Evolutionary conservation across 2,888 invertebrate species (phyloP), one percentile per base, ranked within the genome.

Genomic region (Kuschelorhynchus macadamiae): DNA sequence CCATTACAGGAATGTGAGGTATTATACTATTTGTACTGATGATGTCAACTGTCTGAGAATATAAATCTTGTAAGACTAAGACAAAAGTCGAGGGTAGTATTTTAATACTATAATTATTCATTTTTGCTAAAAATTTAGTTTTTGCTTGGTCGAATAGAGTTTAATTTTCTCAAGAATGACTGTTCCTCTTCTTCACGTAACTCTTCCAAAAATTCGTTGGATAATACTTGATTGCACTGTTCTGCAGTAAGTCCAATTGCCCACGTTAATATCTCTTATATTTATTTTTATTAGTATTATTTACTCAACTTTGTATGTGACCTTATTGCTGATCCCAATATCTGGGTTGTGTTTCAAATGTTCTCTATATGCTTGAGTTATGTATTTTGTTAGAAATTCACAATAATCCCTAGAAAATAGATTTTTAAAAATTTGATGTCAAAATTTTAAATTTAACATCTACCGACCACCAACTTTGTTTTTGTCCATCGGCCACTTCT

Each of bases 401-500:
- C 92, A 93, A 17, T 96, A 85, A 83, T 96, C 95, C 81, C 96
- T 95, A 84, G 57, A 86, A 71, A 21, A 20, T 21, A 12, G 50
- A 17, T 11, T 50, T 21, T 46, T 12, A 25, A 1, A 47, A 41
- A 8, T 20, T 33, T n/a, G n/a, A n/a, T n/a, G n/a, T 53, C 12
- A 17, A 46, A 41, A 12, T 11, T 1, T 7, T 16, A 21, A 8
- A 32, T 33, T n/a, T 3, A 7, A 25, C 12, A 20, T 41, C 83
- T 85, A 92, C 94, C 92, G 90, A 81, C 90, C 90, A 80, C 90
- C 91, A 33, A 86, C 83, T 87, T 93, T 94, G 52, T 86, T 85
- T 78, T 85, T 86, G 79, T 94, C 93, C 47, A 92, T 78, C 25
- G 94, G 94, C 93, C 94, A 94, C 83, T 90, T 90, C 81, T 92